Conservation (phyloP, 2,888 invertebrate species). For the Ennomos erosarius region DNA sequence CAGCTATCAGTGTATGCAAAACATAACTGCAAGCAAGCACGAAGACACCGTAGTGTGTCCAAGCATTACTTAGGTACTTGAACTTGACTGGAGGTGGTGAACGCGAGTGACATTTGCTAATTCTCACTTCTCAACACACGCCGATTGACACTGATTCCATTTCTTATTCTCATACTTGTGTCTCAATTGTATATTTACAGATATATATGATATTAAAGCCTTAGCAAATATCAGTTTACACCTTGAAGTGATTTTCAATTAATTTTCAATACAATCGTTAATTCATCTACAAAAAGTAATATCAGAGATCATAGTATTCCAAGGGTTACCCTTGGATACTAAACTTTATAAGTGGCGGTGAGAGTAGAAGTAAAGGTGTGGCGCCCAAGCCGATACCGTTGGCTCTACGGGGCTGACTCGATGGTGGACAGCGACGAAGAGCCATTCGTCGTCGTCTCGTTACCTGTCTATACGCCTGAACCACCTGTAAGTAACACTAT, state of each 20-base stretch:
- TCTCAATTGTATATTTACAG: too few relatives aligned
- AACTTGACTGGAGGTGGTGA: slow-evolving; percentile 70
- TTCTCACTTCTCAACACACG: slow-evolving; percentile 6
- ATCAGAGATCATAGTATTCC: background rate
- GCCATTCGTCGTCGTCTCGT: slow-evolving; percentile 88
- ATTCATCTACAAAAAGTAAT: background rate
- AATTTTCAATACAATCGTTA: background rate
- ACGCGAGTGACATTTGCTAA: slow-evolving; percentile 49
- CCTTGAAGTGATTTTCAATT: slow-evolving; percentile 11
- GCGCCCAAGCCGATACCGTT: slow-evolving; percentile 77
- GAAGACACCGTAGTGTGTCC: slow-evolving; percentile 48
- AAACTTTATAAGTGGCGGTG: slow-evolving; percentile 17
- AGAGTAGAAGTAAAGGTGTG: slow-evolving; percentile 66
- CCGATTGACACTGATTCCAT: too few relatives aligned
- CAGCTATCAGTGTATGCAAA: slow-evolving; percentile 58
- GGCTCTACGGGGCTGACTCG: slow-evolving; percentile 74
- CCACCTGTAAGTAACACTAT: slow-evolving; percentile 64
- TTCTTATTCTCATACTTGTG: too few relatives aligned
- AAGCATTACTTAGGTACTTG: slow-evolving; percentile 65
- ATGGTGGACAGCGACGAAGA: slow-evolving; percentile 89
- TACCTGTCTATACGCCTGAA: slow-evolving; percentile 86
- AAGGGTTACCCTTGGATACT: slow-evolving; percentile 10
- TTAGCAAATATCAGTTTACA: too few relatives aligned
- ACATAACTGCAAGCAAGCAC: slow-evolving; percentile 61
- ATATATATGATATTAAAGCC: too few relatives aligned